Evolutionary conservation across 2,797 vertebrate species (phyloP), one percentile per base, ranked within the genome.

Genomic region (Petrocephalus sullivani): DNA sequence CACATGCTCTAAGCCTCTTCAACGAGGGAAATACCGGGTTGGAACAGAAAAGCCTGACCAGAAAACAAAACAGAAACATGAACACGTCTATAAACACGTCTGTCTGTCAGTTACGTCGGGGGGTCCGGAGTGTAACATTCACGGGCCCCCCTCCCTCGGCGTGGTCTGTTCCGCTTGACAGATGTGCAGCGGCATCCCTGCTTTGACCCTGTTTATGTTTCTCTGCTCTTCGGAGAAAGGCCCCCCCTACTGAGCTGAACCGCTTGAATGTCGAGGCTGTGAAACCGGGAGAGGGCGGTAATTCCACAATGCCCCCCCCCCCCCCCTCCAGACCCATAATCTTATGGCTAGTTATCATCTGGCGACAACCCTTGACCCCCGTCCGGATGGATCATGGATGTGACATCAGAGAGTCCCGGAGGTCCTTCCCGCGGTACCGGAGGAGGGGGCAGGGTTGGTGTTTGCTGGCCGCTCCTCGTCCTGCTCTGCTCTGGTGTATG

Each of bases 11-110:
- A 85, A 90, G 89, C 58, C 58, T 14, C 87, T 83, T 64, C 41
- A 86, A 88, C 61, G 88, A 90, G 88, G 88, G 85, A 88, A 71
- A 53, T 87, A 58, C 87, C 85, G 89, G 89, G 71, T 33, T 86
- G 88, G 33, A 53, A 85, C 64, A 75, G 57, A 88, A 89, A 86
- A 90, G 28, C 91, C 91, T 91, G 86, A 93, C 89, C 88, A 89
- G 89, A 87, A 93, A 92, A 91, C 92, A 92, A 92, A 53, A 54
- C 12, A 19, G 16, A 4, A 84, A 54, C 94, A 93, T 93, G 92
- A 82, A 60, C 28, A 28, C 28, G 28, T 28, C 28, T 28, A 58
- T 58, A n/a, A 58, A 90, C 89, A 93, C 87, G 89, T 90, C 90
- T 93, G 89, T 89, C 90, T 89, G 92, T 21, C 90, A 89, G 91